Percentiles rank a stretch among this genome's conserved stretches.
Conservation (phyloP, 2,888 invertebrate genomes). For the Calameuta pallipes region DNA sequence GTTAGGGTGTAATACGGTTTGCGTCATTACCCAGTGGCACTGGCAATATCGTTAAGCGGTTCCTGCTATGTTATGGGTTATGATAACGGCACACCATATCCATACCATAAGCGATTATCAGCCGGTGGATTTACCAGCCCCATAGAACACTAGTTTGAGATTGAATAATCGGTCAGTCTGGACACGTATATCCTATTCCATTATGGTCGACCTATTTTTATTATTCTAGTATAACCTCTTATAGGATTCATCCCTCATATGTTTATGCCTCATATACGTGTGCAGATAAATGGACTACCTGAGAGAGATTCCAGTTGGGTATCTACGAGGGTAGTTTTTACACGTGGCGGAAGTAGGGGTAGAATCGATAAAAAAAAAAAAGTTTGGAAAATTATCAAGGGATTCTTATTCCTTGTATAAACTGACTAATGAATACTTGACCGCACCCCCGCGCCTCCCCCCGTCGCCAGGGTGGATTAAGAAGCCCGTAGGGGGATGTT, state of each 20-base stretch:
- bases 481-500: not conserved
- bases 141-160: not conserved
- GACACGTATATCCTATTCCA: not conserved
- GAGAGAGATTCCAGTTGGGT: not conserved
- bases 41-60: slow-evolving; percentile 14
- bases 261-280: not conserved
- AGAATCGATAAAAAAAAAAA: not conserved
- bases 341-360: not conserved
- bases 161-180: not conserved
- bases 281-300: not conserved
- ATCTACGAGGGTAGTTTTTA: not conserved
- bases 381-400: not conserved
- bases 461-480: not conserved
- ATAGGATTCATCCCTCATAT: not conserved
- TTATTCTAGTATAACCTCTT: not conserved
- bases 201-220: not conserved
- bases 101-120: slow-evolving; percentile 21
- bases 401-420: not conserved
- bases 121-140: not conserved
- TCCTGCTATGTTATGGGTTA: slow-evolving; percentile 13
- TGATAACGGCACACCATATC: slow-evolving; percentile 6
- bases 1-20: slow-evolving; percentile 1
- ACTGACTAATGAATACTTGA: not conserved
- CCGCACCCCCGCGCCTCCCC: not conserved
- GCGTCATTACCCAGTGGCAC: slow-evolving; percentile 15